phyloP scores from a whole-genome alignment of 2,113 vertebrate genomes.

The Sigmodon hispidus region DNA sequence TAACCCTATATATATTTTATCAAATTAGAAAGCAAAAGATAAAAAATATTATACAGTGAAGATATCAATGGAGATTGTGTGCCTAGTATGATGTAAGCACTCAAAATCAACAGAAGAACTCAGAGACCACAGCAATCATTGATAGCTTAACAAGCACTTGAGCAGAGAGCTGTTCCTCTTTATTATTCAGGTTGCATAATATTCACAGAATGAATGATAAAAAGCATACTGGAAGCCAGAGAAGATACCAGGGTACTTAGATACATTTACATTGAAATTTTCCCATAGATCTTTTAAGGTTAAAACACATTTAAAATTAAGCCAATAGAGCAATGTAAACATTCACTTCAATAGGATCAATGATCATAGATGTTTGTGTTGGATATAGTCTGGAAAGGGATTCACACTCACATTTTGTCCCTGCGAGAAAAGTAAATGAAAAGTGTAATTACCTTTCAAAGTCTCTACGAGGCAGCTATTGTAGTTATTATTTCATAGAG shows the following conservation, averaged over 20 bases:
- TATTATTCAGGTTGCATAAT: not conserved
- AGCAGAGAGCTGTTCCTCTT: not conserved
- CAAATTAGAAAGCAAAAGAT: not conserved
- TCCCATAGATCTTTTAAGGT: not conserved
- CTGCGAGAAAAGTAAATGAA: not conserved
- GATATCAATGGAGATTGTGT: not conserved
- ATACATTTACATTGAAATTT: not conserved
- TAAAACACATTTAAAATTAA: conserved; percentile 27
- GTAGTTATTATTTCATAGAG: not conserved
- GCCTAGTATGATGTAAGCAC: not conserved
- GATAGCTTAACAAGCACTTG: not conserved
- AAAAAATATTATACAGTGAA: not conserved
- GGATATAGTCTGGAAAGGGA: not conserved
- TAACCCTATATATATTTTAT: not conserved
- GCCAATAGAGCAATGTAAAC: conserved; percentile 12
- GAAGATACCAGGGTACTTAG: not conserved
- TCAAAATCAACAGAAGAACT: rapidly evolving
- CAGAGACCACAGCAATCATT: not conserved
- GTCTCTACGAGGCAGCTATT: not conserved
- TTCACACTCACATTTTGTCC: not conserved
- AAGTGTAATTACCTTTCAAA: not conserved
- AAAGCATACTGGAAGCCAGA: not conserved
- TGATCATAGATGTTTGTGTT: not conserved
- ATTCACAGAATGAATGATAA: not conserved
- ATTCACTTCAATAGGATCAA: not conserved